Evolutionary conservation across 2,888 invertebrate species (phyloP), one percentile per base, ranked within the genome.

Genomic region (Hymenopus coronatus): DNA sequence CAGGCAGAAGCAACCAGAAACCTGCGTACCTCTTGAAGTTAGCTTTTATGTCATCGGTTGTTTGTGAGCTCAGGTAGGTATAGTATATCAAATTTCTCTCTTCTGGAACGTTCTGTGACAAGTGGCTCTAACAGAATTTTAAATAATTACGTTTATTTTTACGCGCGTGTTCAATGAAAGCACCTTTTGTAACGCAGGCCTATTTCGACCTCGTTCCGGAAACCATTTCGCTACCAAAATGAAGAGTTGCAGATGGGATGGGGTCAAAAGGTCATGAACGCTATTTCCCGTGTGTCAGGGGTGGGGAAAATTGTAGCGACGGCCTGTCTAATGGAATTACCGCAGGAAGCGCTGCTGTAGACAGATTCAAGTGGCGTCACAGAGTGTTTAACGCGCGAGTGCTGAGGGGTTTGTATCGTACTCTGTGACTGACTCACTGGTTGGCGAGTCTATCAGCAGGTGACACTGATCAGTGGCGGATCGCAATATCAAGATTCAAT

Each of bases 261-360:
- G 46, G 86, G 86, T 86, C 86, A 86, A 86, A 86, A 86, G 86
- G 86, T 86, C 86, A 86, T 86, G 81, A 86, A 70, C 54, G 86
- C 86, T 86, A 86, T 86, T 86, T 86, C 86, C 86, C 86, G 86
- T 86, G 54, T 70, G 15, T 15, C 54, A 70, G 54, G 54, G 54
- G 54, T 70, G 54, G 54, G 54, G 54, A 70, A 70, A 70, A 70
- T 70, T 70, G 54, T 25, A 70, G 20, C 25, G 54, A 70, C 54
- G 54, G 40, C 25, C 54, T 86, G 86, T 81, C 28, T 86, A 86
- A 86, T 86, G 86, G 54, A 86, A 86, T 86, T 86, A 86, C 81
- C 28, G 83, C 27, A 83, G 27, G 28, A 27, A 83, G 83, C 83
- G 83, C 54, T 70, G 20, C 20, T 70, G 54, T 70, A 15, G 54